Evolutionary conservation across 2,888 invertebrate species (phyloP).

Genomic region (Sipunculus nudus): DNA sequence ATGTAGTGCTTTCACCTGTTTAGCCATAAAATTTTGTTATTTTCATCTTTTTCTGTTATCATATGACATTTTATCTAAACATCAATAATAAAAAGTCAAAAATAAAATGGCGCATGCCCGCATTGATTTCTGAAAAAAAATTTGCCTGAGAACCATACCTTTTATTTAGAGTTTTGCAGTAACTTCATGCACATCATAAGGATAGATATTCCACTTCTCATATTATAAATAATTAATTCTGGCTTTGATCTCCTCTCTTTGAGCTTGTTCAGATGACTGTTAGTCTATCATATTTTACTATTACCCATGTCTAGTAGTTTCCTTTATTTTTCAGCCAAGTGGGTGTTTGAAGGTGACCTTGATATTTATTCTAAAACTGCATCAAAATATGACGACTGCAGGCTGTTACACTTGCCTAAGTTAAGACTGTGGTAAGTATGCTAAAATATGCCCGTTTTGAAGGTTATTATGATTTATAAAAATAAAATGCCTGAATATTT

Average conservation of each 20-base stretch:
- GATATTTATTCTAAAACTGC: conserved; percentile 96
- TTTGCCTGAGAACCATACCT: neutral
- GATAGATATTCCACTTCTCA: neutral
- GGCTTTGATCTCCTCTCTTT: neutral
- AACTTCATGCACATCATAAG: neutral
- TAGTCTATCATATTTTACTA: neutral
- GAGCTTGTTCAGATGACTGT: neutral
- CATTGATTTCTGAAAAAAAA: no score
- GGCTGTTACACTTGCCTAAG: conserved; percentile 89
- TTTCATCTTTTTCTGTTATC: no score
- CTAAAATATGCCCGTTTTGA: conserved; percentile 1
- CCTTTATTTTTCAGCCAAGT: conserved; percentile 71
- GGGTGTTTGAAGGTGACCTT: conserved; percentile 90
- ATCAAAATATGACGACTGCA: conserved; percentile 98
- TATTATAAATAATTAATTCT: neutral
- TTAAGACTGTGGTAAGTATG: conserved; percentile 75
- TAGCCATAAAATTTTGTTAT: no score
- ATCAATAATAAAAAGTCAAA: no score
- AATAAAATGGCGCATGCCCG: no score
- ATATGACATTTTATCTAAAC: no score
- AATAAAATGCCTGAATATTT: no score
- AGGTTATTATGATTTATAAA: no score
- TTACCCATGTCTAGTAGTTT: neutral
- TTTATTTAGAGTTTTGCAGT: neutral
- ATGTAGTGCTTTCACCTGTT: no score